Evolutionary conservation across 2,888 invertebrate species (phyloP).

Genomic region (Ophion slaviceki): DNA sequence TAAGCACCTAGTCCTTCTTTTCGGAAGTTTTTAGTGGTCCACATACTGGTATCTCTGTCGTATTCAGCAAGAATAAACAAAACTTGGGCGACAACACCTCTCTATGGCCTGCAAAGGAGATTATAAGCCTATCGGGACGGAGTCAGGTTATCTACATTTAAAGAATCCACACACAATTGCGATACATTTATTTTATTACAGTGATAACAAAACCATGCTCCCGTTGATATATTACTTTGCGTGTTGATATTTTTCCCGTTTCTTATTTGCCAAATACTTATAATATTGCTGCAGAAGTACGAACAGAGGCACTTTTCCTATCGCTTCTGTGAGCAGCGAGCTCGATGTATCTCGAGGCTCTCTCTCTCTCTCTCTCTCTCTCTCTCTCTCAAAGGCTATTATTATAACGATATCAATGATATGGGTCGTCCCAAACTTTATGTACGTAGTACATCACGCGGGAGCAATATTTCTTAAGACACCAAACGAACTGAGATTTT

Average conservation of each 20-base stretch:
- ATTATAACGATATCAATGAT: neutral
- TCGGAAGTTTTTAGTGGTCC: neutral
- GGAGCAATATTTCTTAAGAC: no score
- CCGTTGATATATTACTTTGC: neutral
- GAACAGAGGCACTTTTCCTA: neutral
- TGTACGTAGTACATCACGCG: no score
- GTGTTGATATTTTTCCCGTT: neutral
- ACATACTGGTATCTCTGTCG: neutral
- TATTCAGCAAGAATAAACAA: neutral
- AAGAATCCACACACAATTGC: neutral
- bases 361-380: neutral
- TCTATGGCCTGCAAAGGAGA: constrained; percentile 21
- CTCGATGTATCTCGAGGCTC: neutral
- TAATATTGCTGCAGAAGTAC: neutral
- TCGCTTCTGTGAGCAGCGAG: neutral
- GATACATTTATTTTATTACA: neutral
- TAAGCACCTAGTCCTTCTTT: no score
- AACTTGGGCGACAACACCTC: neutral
- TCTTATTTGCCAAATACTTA: constrained; percentile 3
- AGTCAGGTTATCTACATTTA: constrained; percentile 47
- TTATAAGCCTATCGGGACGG: constrained; percentile 41
- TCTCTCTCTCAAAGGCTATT: neutral
- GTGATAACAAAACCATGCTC: constrained; percentile 6
- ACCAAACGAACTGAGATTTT: no score
- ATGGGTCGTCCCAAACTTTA: no score